These are phyloP conservation scores for Rhagium mordax DNA, from an alignment of 2,888 invertebrate genomes.

Conservation along the genomic window DNA sequence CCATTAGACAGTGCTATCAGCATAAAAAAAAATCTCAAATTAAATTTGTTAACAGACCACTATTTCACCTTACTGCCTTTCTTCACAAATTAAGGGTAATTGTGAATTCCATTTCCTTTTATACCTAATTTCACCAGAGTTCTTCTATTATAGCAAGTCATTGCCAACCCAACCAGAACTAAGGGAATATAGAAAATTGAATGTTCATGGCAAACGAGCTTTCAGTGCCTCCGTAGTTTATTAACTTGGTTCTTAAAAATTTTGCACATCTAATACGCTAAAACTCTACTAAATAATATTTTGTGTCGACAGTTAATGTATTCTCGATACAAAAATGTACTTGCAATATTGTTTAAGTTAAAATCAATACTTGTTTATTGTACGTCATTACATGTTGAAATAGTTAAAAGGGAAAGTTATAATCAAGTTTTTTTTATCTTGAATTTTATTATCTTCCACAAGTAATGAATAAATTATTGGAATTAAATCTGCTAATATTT, in stretches of 20 bases:
- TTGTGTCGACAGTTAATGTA: background rate
- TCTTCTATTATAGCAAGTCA: constrained; percentile 6
- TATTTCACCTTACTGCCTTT: background rate
- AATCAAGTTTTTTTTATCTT: no score
- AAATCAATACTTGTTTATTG: no score
- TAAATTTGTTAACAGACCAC: background rate
- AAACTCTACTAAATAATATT: background rate
- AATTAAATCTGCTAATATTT: no score
- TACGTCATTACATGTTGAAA: no score
- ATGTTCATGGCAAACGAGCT: constrained; percentile 7
- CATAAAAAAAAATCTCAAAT: background rate
- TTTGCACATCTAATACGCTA: background rate
- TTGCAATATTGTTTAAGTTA: no score
- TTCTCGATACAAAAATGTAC: background rate
- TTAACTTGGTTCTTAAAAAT: background rate
- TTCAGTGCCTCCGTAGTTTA: background rate
- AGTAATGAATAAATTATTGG: no score
- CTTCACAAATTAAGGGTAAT: background rate
- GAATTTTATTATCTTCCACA: no score
- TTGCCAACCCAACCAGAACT: background rate
- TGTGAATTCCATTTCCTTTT: background rate
- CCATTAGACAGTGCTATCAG: background rate
- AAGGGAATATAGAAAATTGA: constrained; percentile 21
- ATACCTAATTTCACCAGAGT: background rate
- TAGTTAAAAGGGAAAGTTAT: no score